Evolutionary conservation across 1,140 invertebrate species (phyloP).

Genomic region (Tachypleus tridentatus): DNA sequence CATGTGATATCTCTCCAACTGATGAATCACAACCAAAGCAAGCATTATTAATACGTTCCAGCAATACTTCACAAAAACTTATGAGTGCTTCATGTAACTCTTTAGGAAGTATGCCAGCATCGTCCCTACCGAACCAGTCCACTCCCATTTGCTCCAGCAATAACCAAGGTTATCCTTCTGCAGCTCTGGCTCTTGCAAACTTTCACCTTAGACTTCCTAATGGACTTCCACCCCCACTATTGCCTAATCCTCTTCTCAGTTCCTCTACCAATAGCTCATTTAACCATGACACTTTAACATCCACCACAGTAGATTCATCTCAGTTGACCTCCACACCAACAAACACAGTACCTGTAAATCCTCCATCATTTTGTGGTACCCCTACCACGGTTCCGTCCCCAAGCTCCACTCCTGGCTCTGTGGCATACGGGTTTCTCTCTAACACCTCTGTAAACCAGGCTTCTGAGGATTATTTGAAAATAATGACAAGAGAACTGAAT

Average conservation of each 20-base stretch:
- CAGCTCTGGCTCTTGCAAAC: slow-evolving; percentile 14
- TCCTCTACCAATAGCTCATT: slow-evolving; percentile 8
- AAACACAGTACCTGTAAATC: slow-evolving; percentile 9
- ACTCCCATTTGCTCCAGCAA: not conserved
- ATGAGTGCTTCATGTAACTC: not conserved
- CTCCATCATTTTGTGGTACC: slow-evolving; percentile 12
- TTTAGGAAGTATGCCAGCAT: not conserved
- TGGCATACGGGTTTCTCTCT: slow-evolving; percentile 4
- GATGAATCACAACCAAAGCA: not conserved
- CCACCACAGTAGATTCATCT: slow-evolving; percentile 6
- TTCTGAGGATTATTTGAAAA: too few relatives aligned
- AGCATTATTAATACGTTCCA: not conserved
- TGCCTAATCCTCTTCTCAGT: slow-evolving; percentile 15
- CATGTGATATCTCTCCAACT: slow-evolving; percentile 43
- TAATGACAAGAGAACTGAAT: slow-evolving; percentile 18
- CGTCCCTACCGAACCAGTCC: not conserved
- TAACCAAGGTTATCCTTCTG: not conserved
- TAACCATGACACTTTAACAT: slow-evolving; percentile 5
- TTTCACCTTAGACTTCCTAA: slow-evolving; percentile 17
- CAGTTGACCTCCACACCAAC: slow-evolving; percentile 10
- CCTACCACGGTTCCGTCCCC: slow-evolving; percentile 18
- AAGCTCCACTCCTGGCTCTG: slow-evolving; percentile 19
- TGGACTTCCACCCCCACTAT: slow-evolving; percentile 16
- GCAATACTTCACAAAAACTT: not conserved
- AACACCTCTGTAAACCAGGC: too few relatives aligned